These are phyloP conservation scores for Deroplatys truncata DNA, from an alignment of 2,888 invertebrate genomes.

Conservation along the genomic window DNA sequence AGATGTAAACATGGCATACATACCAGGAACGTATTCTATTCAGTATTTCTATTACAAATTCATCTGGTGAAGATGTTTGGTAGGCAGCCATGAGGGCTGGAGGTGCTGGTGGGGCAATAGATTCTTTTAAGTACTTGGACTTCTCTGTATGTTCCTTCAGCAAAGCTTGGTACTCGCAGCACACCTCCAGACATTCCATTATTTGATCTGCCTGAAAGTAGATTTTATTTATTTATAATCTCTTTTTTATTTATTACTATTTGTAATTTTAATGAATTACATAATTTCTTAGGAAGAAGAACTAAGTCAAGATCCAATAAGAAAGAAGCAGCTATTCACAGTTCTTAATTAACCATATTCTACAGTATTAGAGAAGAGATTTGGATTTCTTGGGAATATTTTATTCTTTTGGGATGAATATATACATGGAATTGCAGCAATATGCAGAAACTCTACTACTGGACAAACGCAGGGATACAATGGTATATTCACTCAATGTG, in stretches of 20 bases:
- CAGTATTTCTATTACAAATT: slow-evolving; percentile 78
- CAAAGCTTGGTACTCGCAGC: slow-evolving; percentile 58
- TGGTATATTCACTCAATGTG: no score
- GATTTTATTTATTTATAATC: neutral
- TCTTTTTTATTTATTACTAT: neutral
- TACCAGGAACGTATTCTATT: slow-evolving; percentile 78
- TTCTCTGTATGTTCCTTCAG: slow-evolving; percentile 43
- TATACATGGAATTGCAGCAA: no score
- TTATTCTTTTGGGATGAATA: no score
- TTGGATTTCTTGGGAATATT: no score
- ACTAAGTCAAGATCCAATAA: no score
- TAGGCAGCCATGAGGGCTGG: slow-evolving; percentile 83
- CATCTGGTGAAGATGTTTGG: slow-evolving; percentile 65
- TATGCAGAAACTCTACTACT: no score
- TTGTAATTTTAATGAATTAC: no score
- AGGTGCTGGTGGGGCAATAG: slow-evolving; percentile 51
- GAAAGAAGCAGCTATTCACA: no score
- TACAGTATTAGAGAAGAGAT: no score
- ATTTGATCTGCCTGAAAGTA: slow-evolving; percentile 73
- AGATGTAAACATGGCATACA: neutral
- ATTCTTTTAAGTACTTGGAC: slow-evolving; percentile 40
- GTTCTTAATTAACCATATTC: no score
- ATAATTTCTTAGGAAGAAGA: no score
- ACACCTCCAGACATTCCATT: slow-evolving; percentile 82
- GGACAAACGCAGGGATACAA: no score